These are phyloP conservation scores for Miichthys miiuy DNA, from an alignment of 2,797 vertebrate genomes.

Conservation along the genomic window DNA sequence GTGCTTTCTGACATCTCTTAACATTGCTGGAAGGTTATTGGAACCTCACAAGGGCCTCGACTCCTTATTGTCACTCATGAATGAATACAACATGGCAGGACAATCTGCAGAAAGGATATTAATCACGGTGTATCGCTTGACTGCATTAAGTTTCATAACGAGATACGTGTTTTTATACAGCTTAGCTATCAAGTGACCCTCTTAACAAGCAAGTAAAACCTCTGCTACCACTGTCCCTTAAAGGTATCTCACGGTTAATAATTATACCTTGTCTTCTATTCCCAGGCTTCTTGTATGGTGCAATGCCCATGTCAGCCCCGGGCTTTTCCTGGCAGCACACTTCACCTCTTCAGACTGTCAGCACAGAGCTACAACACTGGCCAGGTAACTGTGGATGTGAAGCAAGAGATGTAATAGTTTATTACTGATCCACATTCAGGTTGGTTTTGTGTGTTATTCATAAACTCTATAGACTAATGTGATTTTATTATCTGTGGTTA, in stretches of 20 bases:
- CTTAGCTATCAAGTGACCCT: neutral
- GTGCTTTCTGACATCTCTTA: neutral
- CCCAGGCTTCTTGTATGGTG: conserved; percentile 85
- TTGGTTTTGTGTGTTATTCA: neutral
- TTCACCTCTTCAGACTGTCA: conserved; percentile 87
- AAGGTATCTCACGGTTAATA: neutral
- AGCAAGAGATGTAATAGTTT: neutral
- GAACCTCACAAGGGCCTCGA: neutral
- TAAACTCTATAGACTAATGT: neutral
- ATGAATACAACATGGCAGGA: neutral
- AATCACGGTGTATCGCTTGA: neutral
- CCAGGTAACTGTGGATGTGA: conserved; percentile 85
- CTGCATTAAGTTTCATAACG: neutral
- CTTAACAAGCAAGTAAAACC: neutral
- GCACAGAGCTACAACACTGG: conserved; percentile 86
- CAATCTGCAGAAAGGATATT: neutral
- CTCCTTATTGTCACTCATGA: neutral
- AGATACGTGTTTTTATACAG: neutral
- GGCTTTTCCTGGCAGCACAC: conserved; percentile 84
- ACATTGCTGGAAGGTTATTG: neutral
- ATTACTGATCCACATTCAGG: neutral
- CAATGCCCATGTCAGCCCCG: conserved; percentile 77
- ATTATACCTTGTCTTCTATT: conserved; percentile 11
- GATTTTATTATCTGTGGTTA: too few relatives aligned
- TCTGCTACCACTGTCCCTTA: neutral